Evolutionary conservation across 2,888 invertebrate species (phyloP), one percentile per base, ranked within the genome.

Genomic region (Nymphalis c-album): DNA sequence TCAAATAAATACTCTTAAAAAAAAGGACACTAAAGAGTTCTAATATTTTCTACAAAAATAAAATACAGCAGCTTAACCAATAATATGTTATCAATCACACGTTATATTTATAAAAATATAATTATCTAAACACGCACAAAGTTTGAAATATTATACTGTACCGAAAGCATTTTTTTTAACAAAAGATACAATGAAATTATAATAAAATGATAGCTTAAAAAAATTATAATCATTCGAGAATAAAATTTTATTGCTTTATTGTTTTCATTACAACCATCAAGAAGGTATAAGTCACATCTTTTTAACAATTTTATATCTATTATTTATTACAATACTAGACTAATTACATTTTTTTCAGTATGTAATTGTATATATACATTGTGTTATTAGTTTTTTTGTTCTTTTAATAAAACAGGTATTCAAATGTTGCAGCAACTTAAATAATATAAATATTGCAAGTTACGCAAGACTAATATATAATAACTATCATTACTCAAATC

Each of bases 201-300:
- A 16, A 35, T 35, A 7, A 57, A n/a, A 40, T 6, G 40, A 35
- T n/a, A 16, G 7, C 40, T 31, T 46, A 13, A 45, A 57, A 63
- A 61, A 57, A 55, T 31, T 40, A 40, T 40, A 5, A 57, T 57
- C 5, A 31, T 57, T 31, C 40, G 40, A 13, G 35, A 40, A 57
- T 57, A 57, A 65, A 66, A 60, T 78, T 74, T 80, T 85, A 87
- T 87, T 86, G 85, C 86, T 87, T 85, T 82, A 78, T 78, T 78
- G 76, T 79, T 81, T 81, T 82, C 76, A 79, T 84, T 86, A 88
- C 87, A 88, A 86, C 87, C 88, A 79, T 79, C 78, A 75, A 76
- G 75, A 76, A 79, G 79, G 76, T 55, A 81, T 83, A 81, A 85
- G 81, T 83, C 80, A 78, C 79, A 81, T 82, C 75, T 81, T 80